phyloP scores from a whole-genome alignment of 2,113 vertebrate genomes.

The Epinephelus moara region DNA sequence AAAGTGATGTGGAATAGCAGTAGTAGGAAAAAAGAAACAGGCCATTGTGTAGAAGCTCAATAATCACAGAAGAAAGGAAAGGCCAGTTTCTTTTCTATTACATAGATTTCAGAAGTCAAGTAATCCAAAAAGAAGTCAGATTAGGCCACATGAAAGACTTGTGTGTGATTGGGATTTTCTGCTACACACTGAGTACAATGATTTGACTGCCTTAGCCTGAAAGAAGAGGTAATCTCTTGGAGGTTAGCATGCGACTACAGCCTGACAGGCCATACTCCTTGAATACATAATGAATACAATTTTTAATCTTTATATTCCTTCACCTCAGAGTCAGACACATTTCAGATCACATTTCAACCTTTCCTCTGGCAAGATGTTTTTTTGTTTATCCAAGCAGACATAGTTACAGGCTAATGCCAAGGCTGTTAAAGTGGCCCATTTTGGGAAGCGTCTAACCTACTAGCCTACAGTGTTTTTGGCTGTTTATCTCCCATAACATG shows the following conservation, averaged over 20 bases:
- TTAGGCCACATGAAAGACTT: slow-evolving; percentile 19
- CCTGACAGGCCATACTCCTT: not conserved
- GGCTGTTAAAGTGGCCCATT: slow-evolving; percentile 32
- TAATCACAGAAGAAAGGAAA: slow-evolving; percentile 26
- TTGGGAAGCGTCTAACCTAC: slow-evolving; percentile 31
- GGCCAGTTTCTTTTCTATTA: slow-evolving; percentile 25
- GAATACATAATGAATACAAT: not conserved
- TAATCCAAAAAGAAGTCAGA: slow-evolving; percentile 26
- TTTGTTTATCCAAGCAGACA: not conserved
- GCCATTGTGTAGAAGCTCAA: slow-evolving; percentile 16
- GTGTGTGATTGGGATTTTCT: slow-evolving; percentile 6
- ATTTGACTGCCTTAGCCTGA: slow-evolving; percentile 9
- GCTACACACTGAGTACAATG: not conserved
- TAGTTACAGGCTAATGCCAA: not conserved
- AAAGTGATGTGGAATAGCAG: slow-evolving; percentile 22
- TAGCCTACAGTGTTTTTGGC: slow-evolving; percentile 19
- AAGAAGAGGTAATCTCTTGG: not conserved
- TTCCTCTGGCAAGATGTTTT: not conserved
- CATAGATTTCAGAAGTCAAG: slow-evolving; percentile 21
- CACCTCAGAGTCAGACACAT: not conserved
- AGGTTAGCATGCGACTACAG: not conserved
- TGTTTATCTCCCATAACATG: slow-evolving; percentile 42
- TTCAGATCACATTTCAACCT: not conserved
- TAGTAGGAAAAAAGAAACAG: not conserved
- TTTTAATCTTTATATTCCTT: not conserved